Base-by-base conservation (phyloP, 2,797 vertebrate species). In the Sphaeramia orbicularis region DNA sequence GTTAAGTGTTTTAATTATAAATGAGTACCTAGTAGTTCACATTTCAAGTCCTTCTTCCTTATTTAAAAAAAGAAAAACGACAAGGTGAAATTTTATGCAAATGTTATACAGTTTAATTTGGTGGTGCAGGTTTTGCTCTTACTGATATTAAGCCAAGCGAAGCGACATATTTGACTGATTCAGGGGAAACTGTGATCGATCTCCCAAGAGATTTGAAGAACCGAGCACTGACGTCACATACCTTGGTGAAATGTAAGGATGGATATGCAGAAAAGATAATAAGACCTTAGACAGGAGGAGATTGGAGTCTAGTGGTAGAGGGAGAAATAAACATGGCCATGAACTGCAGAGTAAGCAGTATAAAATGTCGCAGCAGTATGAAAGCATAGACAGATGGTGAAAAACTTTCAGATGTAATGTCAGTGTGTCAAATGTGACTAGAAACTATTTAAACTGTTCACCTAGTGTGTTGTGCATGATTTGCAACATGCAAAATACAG, bases 201-300 rank as follows among this genome's bases (percentile, higher is more conserved):
- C 60, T 76, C 74, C 41, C 68, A 27, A 42, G 58, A 65, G 66
- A 44, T 38, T 38, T 49, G 18, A 58, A 51, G 21, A 64, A 18
- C 24, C 47, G 24, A 73, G 43, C 37, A 16, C 59, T 44, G 43
- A 62, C 66, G 56, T 57, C 76, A 61, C 59, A 61, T 30, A 43
- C 64, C 58, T 64, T 12, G 18, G 30, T 54, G 48, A 62, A 58
- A 64, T 48, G 14, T 59, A 76, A 74, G 73, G 76, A 60, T 74
- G 27, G 49, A 30, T 38, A 12, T 35, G 65, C 58, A 65, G 60
- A 30, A 32, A 11, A 64, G 63, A 65, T 71, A 71, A 74, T 56
- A 67, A 47, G 51, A 69, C 15, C 11, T 16, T 47, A 72, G 44
- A 49, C 43, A 61, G 40, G 37, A 50, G 21, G 19, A 65, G 53